Evolutionary conservation across 2,113 vertebrate species (phyloP).

Genomic region (Neogobius melanostomus): DNA sequence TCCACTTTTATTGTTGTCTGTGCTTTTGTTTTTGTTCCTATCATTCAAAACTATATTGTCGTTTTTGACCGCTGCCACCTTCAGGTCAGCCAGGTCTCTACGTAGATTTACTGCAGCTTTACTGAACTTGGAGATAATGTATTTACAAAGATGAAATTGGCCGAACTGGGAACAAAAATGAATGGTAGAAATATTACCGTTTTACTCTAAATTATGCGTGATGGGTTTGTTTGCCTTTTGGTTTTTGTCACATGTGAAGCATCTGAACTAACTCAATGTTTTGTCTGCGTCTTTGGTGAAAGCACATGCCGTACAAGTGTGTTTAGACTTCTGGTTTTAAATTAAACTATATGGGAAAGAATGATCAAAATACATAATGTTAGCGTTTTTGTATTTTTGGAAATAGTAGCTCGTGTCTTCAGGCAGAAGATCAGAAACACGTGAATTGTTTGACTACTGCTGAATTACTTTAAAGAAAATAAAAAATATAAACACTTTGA

Average conservation of each 20-base stretch:
- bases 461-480: not conserved
- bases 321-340: slow-evolving; percentile 13
- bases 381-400: slow-evolving; percentile 24
- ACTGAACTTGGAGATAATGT: too few relatives aligned
- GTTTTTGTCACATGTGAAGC: not conserved
- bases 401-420: not conserved
- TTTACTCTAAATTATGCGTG: too few relatives aligned
- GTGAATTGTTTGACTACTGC: slow-evolving; percentile 1
- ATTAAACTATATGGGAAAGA: not conserved
- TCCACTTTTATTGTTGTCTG: not conserved
- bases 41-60: not conserved
- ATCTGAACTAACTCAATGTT: not conserved
- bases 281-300: slow-evolving; percentile 31
- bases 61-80: not conserved
- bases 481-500: not conserved
- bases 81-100: too few relatives aligned
- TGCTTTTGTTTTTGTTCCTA: not conserved
- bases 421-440: not conserved
- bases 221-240: too few relatives aligned
- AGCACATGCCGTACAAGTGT: slow-evolving; percentile 11
- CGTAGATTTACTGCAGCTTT: too few relatives aligned
- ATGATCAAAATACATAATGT: not conserved
- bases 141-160: too few relatives aligned
- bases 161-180: too few relatives aligned
- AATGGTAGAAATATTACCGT: too few relatives aligned